Base-by-base conservation (phyloP, 2,797 vertebrate species). In the Malurus leucopterus region DNA sequence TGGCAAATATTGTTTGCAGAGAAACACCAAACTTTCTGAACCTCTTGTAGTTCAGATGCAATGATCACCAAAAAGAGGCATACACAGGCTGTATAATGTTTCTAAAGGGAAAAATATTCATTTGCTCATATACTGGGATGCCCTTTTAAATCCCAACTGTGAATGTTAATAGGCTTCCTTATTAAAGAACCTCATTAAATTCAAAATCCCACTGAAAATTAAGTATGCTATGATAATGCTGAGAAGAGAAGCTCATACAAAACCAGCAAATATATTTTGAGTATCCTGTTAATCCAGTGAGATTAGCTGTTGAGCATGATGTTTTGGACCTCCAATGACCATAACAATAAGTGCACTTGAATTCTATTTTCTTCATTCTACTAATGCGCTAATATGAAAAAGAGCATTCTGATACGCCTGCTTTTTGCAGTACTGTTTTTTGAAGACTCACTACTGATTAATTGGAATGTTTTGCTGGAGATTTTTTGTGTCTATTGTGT, bases 161-260 rank as follows among this genome's bases (percentile, higher is more conserved):
- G 53, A 74, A n/a, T 72, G 58, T 57, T 79, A 92, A 93, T 91
- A 92, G 44, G 24, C 29, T 90, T 75, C 62, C 86, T 92, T 64
- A 75, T 95, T 95, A 89, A 93, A 86, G 82, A 47, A 92, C 36
- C 7, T 93, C 63, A 86, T 88, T 95, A 92, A 74, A 93, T 54
- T 91, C 11, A 83, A 87, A 84, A 89, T 93, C 75, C 38, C n/a
- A 50, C 29, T 78, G 87, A 74, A 95, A 91, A 91, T 64, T 93
- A 93, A 82, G 63, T 65, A 36, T 43, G 50, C 17, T 41, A 47
- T 74, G 49, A 41, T 68, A 64, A 63, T 73, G 44, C 62, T 80
- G 63, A 62, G 34, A 47, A 84, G 18, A 71, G 32, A 85, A 84
- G 17, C 19, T 76, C 34, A 62, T 43, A 73, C 2, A 76, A 64